phyloP scores from a whole-genome alignment of 2,113 vertebrate genomes.

The Aegotheles bennettii region DNA sequence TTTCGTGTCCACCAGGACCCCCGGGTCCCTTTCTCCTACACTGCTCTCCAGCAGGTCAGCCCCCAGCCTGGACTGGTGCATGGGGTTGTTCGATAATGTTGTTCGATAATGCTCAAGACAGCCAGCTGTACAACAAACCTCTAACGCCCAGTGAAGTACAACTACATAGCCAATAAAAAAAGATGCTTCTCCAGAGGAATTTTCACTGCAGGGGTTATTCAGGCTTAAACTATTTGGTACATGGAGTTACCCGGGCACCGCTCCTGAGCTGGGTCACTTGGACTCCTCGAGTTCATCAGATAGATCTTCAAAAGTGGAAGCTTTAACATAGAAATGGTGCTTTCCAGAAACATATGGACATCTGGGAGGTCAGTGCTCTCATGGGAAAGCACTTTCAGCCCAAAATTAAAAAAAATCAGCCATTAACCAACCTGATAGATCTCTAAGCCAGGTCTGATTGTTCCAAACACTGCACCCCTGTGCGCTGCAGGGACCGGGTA shows the following conservation, averaged over 20 bases:
- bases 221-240: not conserved
- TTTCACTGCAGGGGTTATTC: not conserved
- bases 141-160: too few relatives aligned
- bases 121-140: rapidly evolving
- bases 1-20: too few relatives aligned
- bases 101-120: too few relatives aligned
- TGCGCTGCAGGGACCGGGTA: conserved; percentile 51
- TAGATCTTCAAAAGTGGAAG: not conserved
- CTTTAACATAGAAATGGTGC: not conserved
- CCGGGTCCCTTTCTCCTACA: too few relatives aligned
- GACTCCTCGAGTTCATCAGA: not conserved
- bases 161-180: not conserved
- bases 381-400: rapidly evolving
- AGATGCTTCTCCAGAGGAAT: not conserved
- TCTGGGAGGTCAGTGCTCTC: not conserved
- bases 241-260: not conserved
- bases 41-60: too few relatives aligned
- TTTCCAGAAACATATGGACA: not conserved
- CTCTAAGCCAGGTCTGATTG: conserved; percentile 37
- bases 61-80: too few relatives aligned
- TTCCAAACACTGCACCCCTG: conserved; percentile 55
- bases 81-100: too few relatives aligned
- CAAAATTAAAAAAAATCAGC: not conserved
- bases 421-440: conserved; percentile 74
- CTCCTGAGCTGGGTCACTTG: not conserved